Percentiles rank a stretch among this genome's conserved stretches.
Evolutionary conservation across 1,140 invertebrate species (phyloP).

Genomic region (Ceratosolen solmsi): DNA sequence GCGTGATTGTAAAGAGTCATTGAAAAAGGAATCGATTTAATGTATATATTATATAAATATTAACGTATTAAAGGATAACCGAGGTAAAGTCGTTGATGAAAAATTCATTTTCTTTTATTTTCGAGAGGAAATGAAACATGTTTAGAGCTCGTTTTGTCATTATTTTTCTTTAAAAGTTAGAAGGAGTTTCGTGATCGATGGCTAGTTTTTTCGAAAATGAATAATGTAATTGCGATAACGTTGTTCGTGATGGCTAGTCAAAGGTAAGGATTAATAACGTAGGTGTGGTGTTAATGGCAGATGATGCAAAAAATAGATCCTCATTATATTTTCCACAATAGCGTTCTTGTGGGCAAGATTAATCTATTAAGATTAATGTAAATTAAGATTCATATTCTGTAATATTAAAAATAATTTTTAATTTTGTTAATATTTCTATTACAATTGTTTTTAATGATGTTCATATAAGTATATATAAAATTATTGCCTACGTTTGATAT

Average conservation of each 20-base stretch:
- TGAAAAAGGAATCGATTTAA: constrained; percentile 41
- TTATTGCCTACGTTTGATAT: constrained; percentile 4
- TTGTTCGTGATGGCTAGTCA: constrained; percentile 61
- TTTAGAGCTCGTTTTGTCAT: constrained; percentile 9
- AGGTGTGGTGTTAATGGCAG: neutral
- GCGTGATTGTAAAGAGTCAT: constrained; percentile 34
- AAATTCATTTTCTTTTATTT: constrained; percentile 30
- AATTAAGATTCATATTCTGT: constrained; percentile 21
- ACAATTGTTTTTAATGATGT: constrained; percentile 5
- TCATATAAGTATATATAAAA: neutral
- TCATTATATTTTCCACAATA: neutral
- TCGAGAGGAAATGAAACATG: neutral
- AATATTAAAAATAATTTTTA: constrained; percentile 34
- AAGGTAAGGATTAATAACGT: constrained; percentile 35
- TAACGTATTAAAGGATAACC: constrained; percentile 23
- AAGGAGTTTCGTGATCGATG: neutral
- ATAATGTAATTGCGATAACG: constrained; percentile 23
- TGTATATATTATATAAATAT: constrained; percentile 49
- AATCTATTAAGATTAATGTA: constrained; percentile 1
- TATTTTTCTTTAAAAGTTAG: constrained; percentile 6
- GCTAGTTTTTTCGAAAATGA: constrained; percentile 7
- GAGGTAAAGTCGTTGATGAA: neutral
- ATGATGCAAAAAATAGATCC: constrained; percentile 3
- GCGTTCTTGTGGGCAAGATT: constrained; percentile 14
- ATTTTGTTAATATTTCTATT: constrained; percentile 21